These are phyloP conservation scores for Atherinosoma microstoma DNA, from an alignment of 2,797 vertebrate species.

Conservation along the genomic window DNA sequence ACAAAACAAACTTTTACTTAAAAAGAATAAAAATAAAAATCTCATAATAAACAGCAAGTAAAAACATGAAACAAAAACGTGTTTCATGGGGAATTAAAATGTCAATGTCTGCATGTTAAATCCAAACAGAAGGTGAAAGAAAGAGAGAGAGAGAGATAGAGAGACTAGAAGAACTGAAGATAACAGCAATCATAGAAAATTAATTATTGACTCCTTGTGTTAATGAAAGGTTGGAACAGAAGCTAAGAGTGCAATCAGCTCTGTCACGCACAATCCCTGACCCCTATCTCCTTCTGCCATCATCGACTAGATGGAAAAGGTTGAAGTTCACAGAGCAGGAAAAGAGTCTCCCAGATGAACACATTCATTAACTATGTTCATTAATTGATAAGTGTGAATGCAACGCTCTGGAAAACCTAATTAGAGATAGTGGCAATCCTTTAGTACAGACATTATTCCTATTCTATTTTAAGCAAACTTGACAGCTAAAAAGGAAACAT, in stretches of 20 bases:
- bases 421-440: constrained; percentile 60
- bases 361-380: constrained; percentile 73
- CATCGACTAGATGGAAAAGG: constrained; percentile 63
- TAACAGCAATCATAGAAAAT: constrained; percentile 78
- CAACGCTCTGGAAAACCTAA: constrained; percentile 67
- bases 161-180: constrained; percentile 59
- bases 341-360: constrained; percentile 67
- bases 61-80: constrained; percentile 24
- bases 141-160: constrained; percentile 1
- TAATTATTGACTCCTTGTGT: constrained; percentile 76
- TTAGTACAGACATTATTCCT: constrained; percentile 28
- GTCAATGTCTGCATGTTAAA: constrained; percentile 6
- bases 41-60: constrained; percentile 6
- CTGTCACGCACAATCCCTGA: constrained; percentile 56
- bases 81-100: constrained; percentile 16
- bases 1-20: neutral
- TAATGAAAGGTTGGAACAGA: constrained; percentile 77
- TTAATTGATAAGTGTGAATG: constrained; percentile 73
- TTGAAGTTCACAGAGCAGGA: constrained; percentile 71
- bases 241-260: constrained; percentile 78
- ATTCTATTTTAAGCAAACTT: constrained; percentile 50
- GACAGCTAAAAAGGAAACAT: constrained; percentile 1
- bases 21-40: neutral
- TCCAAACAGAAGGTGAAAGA: constrained; percentile 19
- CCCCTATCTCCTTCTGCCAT: constrained; percentile 52